These are phyloP conservation scores for Xiphophorus couchianus DNA, from an alignment of 2,113 vertebrate genomes.

Conservation along the genomic window DNA sequence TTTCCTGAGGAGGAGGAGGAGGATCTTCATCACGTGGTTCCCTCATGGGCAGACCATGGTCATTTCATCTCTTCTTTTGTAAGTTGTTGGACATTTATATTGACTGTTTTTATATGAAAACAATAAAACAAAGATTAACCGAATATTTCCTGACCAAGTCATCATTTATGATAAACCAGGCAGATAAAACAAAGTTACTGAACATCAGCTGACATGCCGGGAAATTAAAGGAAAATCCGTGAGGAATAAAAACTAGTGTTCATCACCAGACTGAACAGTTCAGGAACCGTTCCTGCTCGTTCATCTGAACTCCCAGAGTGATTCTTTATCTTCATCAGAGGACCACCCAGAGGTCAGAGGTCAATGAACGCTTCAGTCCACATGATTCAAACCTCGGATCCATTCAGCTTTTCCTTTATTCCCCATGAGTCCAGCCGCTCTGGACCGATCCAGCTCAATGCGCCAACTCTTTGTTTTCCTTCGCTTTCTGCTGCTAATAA, in stretches of 20 bases:
- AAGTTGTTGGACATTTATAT: conserved; percentile 3
- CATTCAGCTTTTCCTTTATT: not conserved
- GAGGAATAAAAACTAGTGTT: not conserved
- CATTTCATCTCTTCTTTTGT: conserved; percentile 1
- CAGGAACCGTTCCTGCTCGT: not conserved
- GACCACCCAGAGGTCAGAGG: not conserved
- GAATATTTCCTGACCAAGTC: not conserved
- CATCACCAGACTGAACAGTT: not conserved
- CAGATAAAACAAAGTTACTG: not conserved
- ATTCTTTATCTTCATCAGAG: not conserved
- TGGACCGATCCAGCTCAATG: not conserved
- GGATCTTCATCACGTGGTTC: too few relatives aligned
- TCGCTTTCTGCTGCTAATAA: not conserved
- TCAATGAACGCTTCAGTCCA: not conserved
- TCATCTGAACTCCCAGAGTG: not conserved
- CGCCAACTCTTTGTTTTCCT: not conserved
- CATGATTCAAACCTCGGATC: not conserved
- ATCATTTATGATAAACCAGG: too few relatives aligned
- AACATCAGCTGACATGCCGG: not conserved
- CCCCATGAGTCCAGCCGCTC: not conserved
- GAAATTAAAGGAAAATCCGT: too few relatives aligned
- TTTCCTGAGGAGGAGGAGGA: too few relatives aligned
- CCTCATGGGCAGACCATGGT: not conserved
- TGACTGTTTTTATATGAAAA: conserved; percentile 5
- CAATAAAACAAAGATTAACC: not conserved